phyloP scores from a whole-genome alignment of 2,113 vertebrate genomes.

The Phyllostomus discolor region DNA sequence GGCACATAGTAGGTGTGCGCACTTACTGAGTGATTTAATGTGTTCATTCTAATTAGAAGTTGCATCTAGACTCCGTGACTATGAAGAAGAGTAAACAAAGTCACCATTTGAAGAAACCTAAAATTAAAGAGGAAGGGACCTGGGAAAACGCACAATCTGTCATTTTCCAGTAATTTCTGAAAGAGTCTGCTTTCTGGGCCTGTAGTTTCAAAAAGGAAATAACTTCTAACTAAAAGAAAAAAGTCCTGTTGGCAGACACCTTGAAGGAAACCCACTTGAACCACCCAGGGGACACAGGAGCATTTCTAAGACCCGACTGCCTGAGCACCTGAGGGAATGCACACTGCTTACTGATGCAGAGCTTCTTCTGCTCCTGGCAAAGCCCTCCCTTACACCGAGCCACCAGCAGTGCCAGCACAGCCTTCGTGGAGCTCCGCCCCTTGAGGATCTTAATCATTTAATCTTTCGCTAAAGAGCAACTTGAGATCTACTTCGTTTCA shows the following conservation, averaged over 20 bases:
- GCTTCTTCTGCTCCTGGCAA: not conserved
- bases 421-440: not conserved
- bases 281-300: not conserved
- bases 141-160: not conserved
- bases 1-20: not conserved
- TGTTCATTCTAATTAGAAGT: constrained; percentile 6
- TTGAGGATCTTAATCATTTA: not conserved
- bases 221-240: not conserved
- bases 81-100: not conserved
- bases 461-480: not conserved
- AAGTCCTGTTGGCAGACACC: not conserved
- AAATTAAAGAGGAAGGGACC: not conserved
- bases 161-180: not conserved
- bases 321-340: not conserved
- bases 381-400: not conserved
- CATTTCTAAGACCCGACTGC: not conserved
- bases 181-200: not conserved
- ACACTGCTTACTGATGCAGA: not conserved
- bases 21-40: not conserved
- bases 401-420: not conserved
- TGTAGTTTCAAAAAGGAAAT: constrained; percentile 21
- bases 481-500: not conserved
- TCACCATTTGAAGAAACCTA: not conserved
- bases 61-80: not conserved
- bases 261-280: not conserved